Percentiles rank a stretch among this genome's conserved stretches.
Evolutionary conservation across 92 coral and sea anemone genomes (phyloP).

Genomic region (Porites lobata): DNA sequence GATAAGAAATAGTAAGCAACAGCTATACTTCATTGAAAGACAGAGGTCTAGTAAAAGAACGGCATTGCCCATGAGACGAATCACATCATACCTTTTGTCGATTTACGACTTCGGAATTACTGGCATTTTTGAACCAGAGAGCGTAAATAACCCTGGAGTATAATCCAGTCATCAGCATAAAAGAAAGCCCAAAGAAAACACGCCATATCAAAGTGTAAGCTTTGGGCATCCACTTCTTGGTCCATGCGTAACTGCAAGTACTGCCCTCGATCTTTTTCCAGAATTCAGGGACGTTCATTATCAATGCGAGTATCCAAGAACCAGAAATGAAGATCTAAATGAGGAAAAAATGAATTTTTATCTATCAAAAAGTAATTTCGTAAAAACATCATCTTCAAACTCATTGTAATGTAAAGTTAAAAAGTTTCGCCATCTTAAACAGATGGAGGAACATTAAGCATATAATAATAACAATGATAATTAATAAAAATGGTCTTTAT

Average conservation of each 20-base stretch:
- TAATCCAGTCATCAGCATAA: neutral
- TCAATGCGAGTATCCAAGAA: neutral
- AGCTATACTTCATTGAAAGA: too few species aligned
- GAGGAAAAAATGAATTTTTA: neutral
- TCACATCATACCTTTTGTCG: neutral
- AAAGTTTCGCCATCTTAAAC: too few species aligned
- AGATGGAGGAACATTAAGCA: too few species aligned
- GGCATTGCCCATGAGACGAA: too few species aligned
- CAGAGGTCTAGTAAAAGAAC: neutral
- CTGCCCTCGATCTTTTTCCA: neutral
- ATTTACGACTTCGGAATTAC: neutral
- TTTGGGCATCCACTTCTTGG: constrained; percentile 1
- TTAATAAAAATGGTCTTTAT: too few species aligned
- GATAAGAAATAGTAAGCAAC: too few species aligned
- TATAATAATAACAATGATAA: too few species aligned
- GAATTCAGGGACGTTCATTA: neutral
- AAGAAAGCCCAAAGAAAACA: neutral
- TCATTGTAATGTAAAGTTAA: neutral
- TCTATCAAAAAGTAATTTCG: neutral
- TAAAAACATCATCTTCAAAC: neutral
- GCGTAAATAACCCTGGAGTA: constrained; percentile 19
- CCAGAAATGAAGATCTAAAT: neutral
- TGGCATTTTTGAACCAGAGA: constrained; percentile 15
- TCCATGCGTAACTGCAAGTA: neutral
- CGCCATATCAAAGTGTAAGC: neutral